These are phyloP conservation scores for Hololepta plana DNA, from an alignment of 2,888 invertebrate genomes.

Conservation along the genomic window DNA sequence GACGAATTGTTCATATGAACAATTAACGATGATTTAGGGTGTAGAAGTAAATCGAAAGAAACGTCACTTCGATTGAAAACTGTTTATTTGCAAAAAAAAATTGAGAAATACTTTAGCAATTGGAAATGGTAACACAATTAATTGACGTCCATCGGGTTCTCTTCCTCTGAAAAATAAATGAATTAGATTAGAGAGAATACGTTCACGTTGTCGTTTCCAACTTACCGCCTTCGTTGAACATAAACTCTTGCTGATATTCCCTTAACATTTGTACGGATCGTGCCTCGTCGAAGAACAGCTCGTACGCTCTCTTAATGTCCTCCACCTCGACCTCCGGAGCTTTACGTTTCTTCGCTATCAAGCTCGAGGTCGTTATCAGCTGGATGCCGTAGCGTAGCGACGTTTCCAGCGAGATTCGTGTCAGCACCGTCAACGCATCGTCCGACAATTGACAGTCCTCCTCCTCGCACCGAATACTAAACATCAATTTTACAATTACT, in stretches of 20 bases:
- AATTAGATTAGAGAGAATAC: neutral
- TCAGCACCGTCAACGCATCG: constrained; percentile 79
- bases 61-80: no score
- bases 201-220: neutral
- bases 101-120: no score
- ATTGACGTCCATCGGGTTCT: neutral
- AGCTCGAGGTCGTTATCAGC: constrained; percentile 83
- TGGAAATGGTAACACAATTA: neutral
- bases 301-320: constrained; percentile 90
- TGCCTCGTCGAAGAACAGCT: constrained; percentile 84
- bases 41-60: no score
- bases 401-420: constrained; percentile 83
- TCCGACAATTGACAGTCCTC: constrained; percentile 91
- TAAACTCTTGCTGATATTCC: constrained; percentile 90
- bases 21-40: no score
- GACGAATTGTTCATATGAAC: no score
- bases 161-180: constrained; percentile 2
- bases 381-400: constrained; percentile 95
- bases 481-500: neutral
- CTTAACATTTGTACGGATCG: constrained; percentile 85
- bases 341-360: constrained; percentile 85
- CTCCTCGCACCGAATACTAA: constrained; percentile 67
- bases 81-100: no score
- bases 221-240: constrained; percentile 53
- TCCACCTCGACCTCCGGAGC: constrained; percentile 68